Evolutionary conservation across 2,888 invertebrate species (phyloP).

Genomic region (Leptinotarsa tumamoca): DNA sequence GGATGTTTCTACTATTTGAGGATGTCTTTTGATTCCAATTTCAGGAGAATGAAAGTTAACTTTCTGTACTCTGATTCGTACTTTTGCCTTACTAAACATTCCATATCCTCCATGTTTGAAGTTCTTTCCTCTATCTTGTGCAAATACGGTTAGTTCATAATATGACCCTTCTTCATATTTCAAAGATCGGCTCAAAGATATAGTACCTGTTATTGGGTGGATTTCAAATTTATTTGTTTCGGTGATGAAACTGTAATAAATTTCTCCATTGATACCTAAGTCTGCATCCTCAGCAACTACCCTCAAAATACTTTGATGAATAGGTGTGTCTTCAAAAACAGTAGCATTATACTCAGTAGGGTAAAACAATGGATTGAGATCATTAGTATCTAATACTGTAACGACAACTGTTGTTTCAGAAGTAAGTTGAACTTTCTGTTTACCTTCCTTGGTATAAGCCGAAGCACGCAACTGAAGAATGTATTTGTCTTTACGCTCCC

Average conservation of each 20-base stretch:
- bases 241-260: constrained; percentile 92
- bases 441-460: constrained; percentile 71
- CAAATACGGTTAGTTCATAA: constrained; percentile 84
- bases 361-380: constrained; percentile 93
- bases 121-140: constrained; percentile 84
- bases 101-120: constrained; percentile 67
- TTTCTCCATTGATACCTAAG: constrained; percentile 94
- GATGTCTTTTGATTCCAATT: constrained; percentile 82
- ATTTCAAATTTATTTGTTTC: constrained; percentile 89
- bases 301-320: constrained; percentile 83
- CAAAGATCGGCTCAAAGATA: constrained; percentile 84
- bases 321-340: constrained; percentile 89
- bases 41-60: constrained; percentile 91
- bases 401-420: constrained; percentile 81
- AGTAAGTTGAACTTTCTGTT: constrained; percentile 73
- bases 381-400: constrained; percentile 85
- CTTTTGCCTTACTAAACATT: constrained; percentile 78
- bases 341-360: constrained; percentile 87
- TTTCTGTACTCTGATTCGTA: constrained; percentile 81
- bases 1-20: constrained; percentile 84
- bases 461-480: constrained; percentile 82
- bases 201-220: constrained; percentile 89
- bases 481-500: constrained; percentile 90
- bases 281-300: constrained; percentile 96
- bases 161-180: constrained; percentile 77